Conservation (phyloP, 1,140 invertebrate species). For the Pseudomyrmex concolor region DNA sequence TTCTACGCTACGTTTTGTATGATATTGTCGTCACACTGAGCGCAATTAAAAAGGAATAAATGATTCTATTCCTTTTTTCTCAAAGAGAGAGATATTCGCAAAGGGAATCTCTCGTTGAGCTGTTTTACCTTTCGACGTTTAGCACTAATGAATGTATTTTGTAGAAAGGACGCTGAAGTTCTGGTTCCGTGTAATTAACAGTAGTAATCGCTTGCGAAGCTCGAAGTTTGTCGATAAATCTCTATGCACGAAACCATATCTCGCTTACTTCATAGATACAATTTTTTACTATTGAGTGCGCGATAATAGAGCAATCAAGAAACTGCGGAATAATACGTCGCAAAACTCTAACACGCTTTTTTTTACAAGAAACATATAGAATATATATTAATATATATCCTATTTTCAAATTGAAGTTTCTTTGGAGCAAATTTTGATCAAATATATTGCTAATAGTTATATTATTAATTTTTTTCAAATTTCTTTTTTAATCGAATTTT, state of each 20-base stretch:
- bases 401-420: neutral
- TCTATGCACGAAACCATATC: constrained; percentile 11
- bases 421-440: neutral
- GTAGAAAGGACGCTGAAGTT: neutral
- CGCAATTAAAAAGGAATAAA: neutral
- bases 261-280: constrained; percentile 14
- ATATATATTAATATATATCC: too few species aligned
- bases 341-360: neutral
- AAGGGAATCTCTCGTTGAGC: neutral
- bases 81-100: neutral
- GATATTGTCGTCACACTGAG: neutral
- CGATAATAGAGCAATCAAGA: constrained; percentile 33
- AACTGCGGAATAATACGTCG: neutral
- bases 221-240: constrained; percentile 34
- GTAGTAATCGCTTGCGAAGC: constrained; percentile 21
- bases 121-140: neutral
- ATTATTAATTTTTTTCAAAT: too few species aligned
- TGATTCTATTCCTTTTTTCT: too few species aligned
- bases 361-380: neutral
- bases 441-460: too few species aligned
- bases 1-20: constrained; percentile 6
- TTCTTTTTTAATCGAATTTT: too few species aligned
- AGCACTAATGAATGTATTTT: constrained; percentile 26
- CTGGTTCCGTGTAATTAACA: constrained; percentile 31
- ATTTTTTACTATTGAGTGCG: constrained; percentile 6